Percentiles rank a stretch among this genome's conserved stretches.
phyloP scores from a whole-genome alignment of 37 sponge, comb jelly and placozoan species.

The Dysidea cf. avara region DNA sequence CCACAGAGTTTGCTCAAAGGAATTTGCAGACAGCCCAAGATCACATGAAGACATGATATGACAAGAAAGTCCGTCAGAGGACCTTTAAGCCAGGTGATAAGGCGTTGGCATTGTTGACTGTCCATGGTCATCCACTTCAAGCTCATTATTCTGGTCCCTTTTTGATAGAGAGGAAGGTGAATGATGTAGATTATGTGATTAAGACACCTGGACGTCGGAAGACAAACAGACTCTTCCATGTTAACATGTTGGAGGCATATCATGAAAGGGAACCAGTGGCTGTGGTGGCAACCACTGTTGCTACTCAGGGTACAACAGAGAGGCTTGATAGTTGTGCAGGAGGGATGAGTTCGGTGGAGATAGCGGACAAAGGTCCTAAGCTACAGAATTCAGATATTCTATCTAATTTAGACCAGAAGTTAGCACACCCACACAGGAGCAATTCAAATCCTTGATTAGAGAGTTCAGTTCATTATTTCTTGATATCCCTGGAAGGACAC shows the following conservation, averaged over 20 bases:
- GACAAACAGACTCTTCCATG: constrained; percentile 29
- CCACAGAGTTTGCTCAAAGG: constrained; percentile 16
- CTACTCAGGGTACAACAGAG: too few species aligned
- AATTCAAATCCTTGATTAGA: too few species aligned
- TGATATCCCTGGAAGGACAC: too few species aligned
- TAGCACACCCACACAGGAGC: too few species aligned
- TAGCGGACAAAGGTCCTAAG: too few species aligned
- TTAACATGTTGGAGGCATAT: constrained; percentile 60
- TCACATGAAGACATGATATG: constrained; percentile 35
- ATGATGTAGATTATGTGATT: constrained; percentile 36
- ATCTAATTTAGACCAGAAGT: too few species aligned
- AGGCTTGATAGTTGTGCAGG: too few species aligned
- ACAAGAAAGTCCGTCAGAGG: constrained; percentile 5
- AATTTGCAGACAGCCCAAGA: constrained; percentile 30
- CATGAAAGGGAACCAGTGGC: too few species aligned
- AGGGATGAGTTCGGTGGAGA: too few species aligned
- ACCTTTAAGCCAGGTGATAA: constrained; percentile 20
- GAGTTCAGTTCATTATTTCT: too few species aligned
- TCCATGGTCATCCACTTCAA: constrained; percentile 20
- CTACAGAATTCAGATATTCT: too few species aligned
- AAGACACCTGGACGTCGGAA: constrained; percentile 25
- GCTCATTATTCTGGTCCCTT: constrained; percentile 46
- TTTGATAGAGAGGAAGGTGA: constrained; percentile 7
- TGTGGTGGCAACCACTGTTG: too few species aligned
- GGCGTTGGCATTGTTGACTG: constrained; percentile 33